Evolutionary conservation across 2,797 vertebrate species (phyloP).

Genomic region (Siniperca undulata): DNA sequence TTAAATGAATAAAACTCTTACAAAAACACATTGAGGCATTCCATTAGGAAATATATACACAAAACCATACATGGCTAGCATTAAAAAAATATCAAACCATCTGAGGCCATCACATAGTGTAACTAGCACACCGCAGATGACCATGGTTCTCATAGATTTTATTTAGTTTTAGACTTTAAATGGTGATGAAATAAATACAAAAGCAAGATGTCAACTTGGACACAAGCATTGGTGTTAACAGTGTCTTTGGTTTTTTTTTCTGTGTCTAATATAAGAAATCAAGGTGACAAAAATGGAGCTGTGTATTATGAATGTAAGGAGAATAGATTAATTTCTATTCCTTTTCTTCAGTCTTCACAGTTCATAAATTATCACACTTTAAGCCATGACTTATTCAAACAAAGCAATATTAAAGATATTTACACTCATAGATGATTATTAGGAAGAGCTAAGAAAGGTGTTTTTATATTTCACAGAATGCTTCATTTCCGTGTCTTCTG

Average conservation of each 20-base stretch:
- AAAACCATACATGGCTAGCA: slow-evolving; percentile 44
- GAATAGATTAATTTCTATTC: background rate
- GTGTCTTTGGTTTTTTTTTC: slow-evolving; percentile 22
- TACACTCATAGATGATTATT: slow-evolving; percentile 55
- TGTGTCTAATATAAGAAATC: slow-evolving; percentile 20
- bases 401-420: slow-evolving; percentile 47
- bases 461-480: slow-evolving; percentile 34
- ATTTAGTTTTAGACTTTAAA: slow-evolving; percentile 41
- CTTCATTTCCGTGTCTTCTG: slow-evolving; percentile 31
- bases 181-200: slow-evolving; percentile 69
- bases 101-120: slow-evolving; percentile 22
- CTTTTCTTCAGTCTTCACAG: slow-evolving; percentile 33
- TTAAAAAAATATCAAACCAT: slow-evolving; percentile 47
- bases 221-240: slow-evolving; percentile 21
- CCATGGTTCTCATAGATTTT: slow-evolving; percentile 28
- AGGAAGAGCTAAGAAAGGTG: slow-evolving; percentile 59
- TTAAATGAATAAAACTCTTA: slow-evolving; percentile 70
- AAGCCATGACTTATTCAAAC: slow-evolving; percentile 21
- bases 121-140: slow-evolving; percentile 27
- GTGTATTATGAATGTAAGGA: slow-evolving; percentile 24
- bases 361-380: slow-evolving; percentile 23
- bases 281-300: slow-evolving; percentile 27
- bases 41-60: slow-evolving; percentile 61
- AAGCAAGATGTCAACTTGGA: slow-evolving; percentile 29
- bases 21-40: slow-evolving; percentile 65